These are phyloP conservation scores for Okamejei kenojei DNA, from an alignment of 2,797 vertebrate genomes.

Conservation along the genomic window DNA sequence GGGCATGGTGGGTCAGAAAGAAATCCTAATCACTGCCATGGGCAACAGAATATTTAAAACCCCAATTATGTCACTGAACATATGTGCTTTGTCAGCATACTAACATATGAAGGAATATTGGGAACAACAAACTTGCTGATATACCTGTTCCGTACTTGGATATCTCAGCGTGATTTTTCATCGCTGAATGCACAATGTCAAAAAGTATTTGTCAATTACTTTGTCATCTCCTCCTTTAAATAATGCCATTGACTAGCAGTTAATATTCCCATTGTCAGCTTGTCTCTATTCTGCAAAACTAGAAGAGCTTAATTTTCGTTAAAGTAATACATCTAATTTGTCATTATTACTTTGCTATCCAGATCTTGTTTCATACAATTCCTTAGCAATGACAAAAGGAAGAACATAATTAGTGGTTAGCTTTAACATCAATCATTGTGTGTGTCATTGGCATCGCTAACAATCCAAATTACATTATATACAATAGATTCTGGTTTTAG, in stretches of 20 bases:
- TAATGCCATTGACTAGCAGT: neutral
- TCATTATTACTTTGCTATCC: neutral
- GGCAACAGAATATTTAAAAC: neutral
- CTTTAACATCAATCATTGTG: neutral
- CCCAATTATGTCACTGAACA: neutral
- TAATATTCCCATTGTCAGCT: neutral
- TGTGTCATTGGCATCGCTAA: neutral
- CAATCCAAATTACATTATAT: neutral
- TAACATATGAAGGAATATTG: neutral
- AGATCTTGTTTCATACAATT: neutral
- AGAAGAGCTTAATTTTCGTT: neutral
- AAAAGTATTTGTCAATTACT: neutral
- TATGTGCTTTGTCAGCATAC: neutral
- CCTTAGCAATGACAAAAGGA: neutral
- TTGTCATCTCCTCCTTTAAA: neutral
- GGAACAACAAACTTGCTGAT: neutral
- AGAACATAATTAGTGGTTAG: neutral
- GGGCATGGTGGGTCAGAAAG: neutral
- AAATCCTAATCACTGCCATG: slow-evolving; percentile 17
- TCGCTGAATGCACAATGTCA: neutral
- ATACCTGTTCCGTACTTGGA: neutral
- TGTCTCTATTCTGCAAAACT: neutral
- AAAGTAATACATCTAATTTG: neutral
- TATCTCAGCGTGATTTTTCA: neutral
- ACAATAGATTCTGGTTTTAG: neutral